phyloP scores from a whole-genome alignment of 92 coral and sea anemone genomes.

The Umimayanthus chanpuru region DNA sequence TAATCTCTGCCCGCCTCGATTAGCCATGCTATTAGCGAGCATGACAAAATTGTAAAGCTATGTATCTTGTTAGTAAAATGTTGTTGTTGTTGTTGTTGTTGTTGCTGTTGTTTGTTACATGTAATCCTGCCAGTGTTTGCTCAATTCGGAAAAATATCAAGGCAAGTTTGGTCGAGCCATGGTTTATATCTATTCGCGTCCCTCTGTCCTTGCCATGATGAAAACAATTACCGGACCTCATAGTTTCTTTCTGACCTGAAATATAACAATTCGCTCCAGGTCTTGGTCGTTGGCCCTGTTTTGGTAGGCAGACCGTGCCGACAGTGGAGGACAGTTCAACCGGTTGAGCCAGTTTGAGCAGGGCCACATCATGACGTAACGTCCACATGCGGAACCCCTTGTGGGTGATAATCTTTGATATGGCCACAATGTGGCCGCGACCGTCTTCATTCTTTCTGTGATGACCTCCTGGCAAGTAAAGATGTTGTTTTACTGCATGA shows the following conservation, averaged over 20 bases:
- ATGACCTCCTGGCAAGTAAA: slow-evolving; percentile 1
- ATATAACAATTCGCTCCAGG: slow-evolving; percentile 7
- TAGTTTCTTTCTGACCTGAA: not conserved
- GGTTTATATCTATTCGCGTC: too few relatives aligned
- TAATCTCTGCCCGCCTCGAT: too few relatives aligned
- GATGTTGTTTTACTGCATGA: not conserved
- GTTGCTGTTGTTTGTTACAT: too few relatives aligned
- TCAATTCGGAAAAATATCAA: too few relatives aligned
- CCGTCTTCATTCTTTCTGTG: slow-evolving; percentile 15
- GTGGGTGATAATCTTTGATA: not conserved
- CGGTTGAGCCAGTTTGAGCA: not conserved
- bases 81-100: too few relatives aligned
- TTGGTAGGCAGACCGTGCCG: slow-evolving; percentile 14
- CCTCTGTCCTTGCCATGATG: too few relatives aligned
- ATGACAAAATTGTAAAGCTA: too few relatives aligned
- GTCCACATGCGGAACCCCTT: not conserved
- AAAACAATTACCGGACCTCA: too few relatives aligned
- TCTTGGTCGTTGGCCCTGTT: not conserved
- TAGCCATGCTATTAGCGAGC: too few relatives aligned
- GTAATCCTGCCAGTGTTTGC: too few relatives aligned
- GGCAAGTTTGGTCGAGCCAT: too few relatives aligned
- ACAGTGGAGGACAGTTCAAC: slow-evolving; percentile 2
- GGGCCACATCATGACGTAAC: not conserved
- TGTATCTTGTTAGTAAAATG: too few relatives aligned
- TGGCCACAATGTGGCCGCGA: not conserved